Evolutionary conservation across 1,140 invertebrate species (phyloP), one percentile per base, ranked within the genome.

Genomic region (Holcopasites calliopsidis): DNA sequence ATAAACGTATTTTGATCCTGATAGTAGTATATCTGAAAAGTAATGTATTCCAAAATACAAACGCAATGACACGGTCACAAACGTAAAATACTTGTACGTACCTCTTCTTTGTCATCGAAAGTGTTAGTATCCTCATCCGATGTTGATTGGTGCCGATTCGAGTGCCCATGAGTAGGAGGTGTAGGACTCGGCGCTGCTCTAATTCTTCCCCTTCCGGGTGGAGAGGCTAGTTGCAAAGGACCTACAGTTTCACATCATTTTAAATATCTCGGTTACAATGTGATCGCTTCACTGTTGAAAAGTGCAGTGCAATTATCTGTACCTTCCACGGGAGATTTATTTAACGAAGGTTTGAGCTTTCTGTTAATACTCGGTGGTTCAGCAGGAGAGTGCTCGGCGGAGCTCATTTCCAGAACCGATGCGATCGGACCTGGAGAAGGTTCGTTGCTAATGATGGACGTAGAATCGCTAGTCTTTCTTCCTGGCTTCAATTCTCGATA

Each of bases 401-500:
- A 90, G 57, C 88, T 90, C 10, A 85, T 50, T 38, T 91, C 90
- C 2, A 82, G 72, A 16, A 28, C 54, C 35, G 82, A 72, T 8
- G 79, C 28, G 42, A 76, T 69, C n/a, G 85, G 87, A 60, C 91
- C 89, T 31, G 91, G 35, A 10, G 88, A 90, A 81, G 91, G 81
- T 88, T 93, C 89, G 23, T 90, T 89, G 54, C 88, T 91, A 13
- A 89, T 77, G 84, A 92, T 84, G 49, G 93, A 89, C 80, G 92
- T 82, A 6, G 93, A 93, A 79, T 94, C 94, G 52, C 93, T 94
- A 16, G 92, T 88, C 86, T 93, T 94, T 64, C 93, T 88, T 81
- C 92, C 94, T 21, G 97, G 97, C 88, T 98, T 98, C 2, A 97
- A 91, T 52, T 94, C 94, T 16, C 96, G 92, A 86, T 97, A 95